Conservation (phyloP, 1,140 invertebrate genomes). For the Dreissena rostriformis region DNA sequence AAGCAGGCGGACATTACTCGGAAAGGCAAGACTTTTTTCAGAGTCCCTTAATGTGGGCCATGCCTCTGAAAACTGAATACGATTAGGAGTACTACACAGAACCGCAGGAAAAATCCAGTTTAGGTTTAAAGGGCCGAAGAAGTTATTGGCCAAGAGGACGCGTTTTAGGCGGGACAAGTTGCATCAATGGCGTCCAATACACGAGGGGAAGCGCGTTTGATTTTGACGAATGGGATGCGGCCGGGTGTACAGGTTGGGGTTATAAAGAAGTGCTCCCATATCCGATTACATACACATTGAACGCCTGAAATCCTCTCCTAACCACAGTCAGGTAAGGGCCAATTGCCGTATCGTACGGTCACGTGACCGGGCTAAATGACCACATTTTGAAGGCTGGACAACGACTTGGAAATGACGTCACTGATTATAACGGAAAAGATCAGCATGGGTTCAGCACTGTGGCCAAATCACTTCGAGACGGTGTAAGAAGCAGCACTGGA, state of each 20-base stretch:
- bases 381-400: constrained; percentile 12
- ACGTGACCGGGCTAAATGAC: background rate
- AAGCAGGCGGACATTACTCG: constrained; percentile 93
- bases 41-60: constrained; percentile 57
- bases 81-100: constrained; percentile 97
- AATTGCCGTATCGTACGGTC: constrained; percentile 1
- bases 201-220: constrained; percentile 94
- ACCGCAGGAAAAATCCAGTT: constrained; percentile 85
- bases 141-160: constrained; percentile 86
- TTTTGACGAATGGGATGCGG: constrained; percentile 90
- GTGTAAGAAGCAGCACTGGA: constrained; percentile 12
- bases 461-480: constrained; percentile 14
- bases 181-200: constrained; percentile 84
- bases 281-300: constrained; percentile 80
- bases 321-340: constrained; percentile 36
- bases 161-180: constrained; percentile 74
- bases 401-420: constrained; percentile 79
- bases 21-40: constrained; percentile 90
- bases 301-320: constrained; percentile 15
- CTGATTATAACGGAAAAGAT: constrained; percentile 45
- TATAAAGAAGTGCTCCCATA: constrained; percentile 56
- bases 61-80: constrained; percentile 75
- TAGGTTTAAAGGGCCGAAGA: constrained; percentile 5
- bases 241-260: constrained; percentile 84
- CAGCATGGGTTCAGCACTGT: constrained; percentile 40